Conservation (phyloP, 2,888 invertebrate genomes). For the Rhimphoctona megacephalus region DNA sequence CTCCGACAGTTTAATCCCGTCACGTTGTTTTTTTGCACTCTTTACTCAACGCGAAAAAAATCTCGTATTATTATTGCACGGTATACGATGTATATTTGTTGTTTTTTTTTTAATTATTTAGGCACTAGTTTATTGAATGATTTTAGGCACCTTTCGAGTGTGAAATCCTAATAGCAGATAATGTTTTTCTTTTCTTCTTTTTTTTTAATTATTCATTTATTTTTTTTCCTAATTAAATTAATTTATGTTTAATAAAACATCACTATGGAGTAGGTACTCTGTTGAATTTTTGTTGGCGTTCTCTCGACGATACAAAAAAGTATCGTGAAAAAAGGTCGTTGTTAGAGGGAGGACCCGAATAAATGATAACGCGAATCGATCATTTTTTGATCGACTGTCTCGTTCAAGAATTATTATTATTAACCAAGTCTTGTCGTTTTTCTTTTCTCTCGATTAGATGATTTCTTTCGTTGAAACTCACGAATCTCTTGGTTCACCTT, state of each 20-base stretch:
- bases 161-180: slow-evolving; percentile 59
- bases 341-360: slow-evolving; percentile 2
- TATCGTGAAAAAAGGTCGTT: neutral
- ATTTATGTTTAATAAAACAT: slow-evolving; percentile 23
- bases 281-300: neutral
- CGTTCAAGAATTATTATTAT: neutral
- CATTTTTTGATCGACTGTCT: neutral
- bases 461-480: neutral
- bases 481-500: slow-evolving; percentile 25
- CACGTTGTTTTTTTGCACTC: neutral
- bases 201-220: neutral
- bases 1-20: neutral
- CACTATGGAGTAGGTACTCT: slow-evolving; percentile 23
- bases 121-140: slow-evolving; percentile 79
- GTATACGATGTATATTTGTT: slow-evolving; percentile 47
- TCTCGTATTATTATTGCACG: slow-evolving; percentile 65
- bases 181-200: slow-evolving; percentile 13
- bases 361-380: slow-evolving; percentile 23
- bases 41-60: neutral
- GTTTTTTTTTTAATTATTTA: slow-evolving; percentile 65
- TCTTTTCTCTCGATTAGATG: neutral
- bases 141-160: slow-evolving; percentile 78
- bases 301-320: slow-evolving; percentile 13
- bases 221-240: neutral
- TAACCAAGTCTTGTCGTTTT: neutral